Evolutionary conservation across 2,888 invertebrate species (phyloP), one percentile per base, ranked within the genome.

Genomic region (Girardia tigrina): DNA sequence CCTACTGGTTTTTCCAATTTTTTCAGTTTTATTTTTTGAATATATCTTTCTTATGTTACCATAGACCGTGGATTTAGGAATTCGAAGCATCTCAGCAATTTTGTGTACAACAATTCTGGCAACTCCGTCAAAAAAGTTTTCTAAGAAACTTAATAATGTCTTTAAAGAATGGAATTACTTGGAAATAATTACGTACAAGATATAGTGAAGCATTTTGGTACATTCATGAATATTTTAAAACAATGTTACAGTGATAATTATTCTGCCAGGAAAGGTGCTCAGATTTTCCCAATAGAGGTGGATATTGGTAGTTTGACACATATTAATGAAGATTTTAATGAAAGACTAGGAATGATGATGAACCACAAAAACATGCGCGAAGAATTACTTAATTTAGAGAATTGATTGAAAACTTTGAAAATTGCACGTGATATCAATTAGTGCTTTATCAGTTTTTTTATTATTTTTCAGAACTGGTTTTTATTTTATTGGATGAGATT

Each of bases 151-250:
- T 74, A 84, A 85, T 36, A 87, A 87, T 80, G 86, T 98, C 0
- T 86, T 95, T 73, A 95, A 0, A 99, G 99, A 85, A 88, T 99
- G 84, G 98, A 98, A 84, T 86, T 98, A 23, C 85, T 99, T 26
- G 98, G 98, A 82, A 94, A 94, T 82, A 98, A 98, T 84, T 95
- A 97, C 84, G 73, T 73, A 8, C 73, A 73, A 29, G 73, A 73
- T 42, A 36, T 73, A 4, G 73, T 73, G 6, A 20, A 79, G 75
- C 29, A 80, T 79, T 77, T 80, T 79, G 28, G 79, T 77, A 28
- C 74, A 75, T 71, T 80, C 79, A 72, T 77, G 78, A 0, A 80
- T 74, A 79, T 82, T 76, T 74, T 92, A 74, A 85, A 86, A 74
- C 90, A 91, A 83, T 89, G 90, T 83, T 92, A 91, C 83, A 92